phyloP scores from a whole-genome alignment of 2,113 vertebrate genomes.

The Petroica traversi region DNA sequence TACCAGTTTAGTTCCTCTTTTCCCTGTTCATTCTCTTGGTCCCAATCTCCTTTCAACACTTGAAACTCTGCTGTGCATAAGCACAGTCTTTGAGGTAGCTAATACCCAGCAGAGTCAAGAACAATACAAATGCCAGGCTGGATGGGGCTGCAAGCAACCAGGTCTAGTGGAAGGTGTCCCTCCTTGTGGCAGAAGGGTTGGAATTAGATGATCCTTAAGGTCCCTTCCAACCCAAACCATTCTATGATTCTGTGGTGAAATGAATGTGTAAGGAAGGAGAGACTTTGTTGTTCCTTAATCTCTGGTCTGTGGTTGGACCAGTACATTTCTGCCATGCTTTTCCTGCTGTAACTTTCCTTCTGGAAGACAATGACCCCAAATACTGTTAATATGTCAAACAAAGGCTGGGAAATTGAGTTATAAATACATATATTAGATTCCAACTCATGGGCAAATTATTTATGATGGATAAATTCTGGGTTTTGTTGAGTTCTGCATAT shows the following conservation, averaged over 20 bases:
- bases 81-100: not conserved
- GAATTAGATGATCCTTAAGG: not conserved
- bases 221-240: not conserved
- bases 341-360: not conserved
- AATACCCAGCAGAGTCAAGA: not conserved
- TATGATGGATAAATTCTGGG: not conserved
- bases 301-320: not conserved
- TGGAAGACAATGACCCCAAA: not conserved
- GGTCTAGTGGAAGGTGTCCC: not conserved
- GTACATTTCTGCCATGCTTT: not conserved
- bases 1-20: not conserved
- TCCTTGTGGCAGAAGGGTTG: not conserved
- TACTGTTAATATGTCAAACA: not conserved
- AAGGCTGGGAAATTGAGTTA: not conserved
- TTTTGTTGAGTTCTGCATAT: not conserved
- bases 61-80: not conserved
- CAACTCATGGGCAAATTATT: not conserved
- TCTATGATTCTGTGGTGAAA: not conserved
- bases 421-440: not conserved
- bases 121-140: not conserved
- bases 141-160: not conserved
- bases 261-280: not conserved
- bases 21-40: not conserved
- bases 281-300: not conserved
- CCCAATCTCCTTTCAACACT: not conserved